Evolutionary conservation across 2,113 vertebrate genomes (phyloP), one percentile per base, ranked within the genome.

Genomic region (Aviceda subcristata): DNA sequence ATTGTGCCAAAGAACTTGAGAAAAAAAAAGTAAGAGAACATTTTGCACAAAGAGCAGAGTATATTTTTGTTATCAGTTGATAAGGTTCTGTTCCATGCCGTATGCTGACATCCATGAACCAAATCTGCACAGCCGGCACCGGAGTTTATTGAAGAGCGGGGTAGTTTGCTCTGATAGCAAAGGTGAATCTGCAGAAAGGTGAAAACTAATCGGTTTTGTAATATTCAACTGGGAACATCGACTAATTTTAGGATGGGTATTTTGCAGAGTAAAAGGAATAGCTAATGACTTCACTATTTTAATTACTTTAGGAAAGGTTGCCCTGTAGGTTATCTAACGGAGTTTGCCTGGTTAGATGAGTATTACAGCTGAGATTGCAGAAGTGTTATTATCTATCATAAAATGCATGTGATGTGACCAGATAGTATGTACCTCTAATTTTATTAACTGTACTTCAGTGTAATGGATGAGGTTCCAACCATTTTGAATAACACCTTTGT

Each of bases 361-460:
- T 39, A 15, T 48, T 36, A 16, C 21, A 51, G 59, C 53, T 11
- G 59, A 30, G 64, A 22, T 1, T 69, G 80, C 38, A 45, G 55
- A 34, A 73, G 34, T 11, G 9, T n/a, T 77, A 34, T 91, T 64
- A 38, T 77, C n/a, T 7, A 20, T 82, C 71, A 64, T 9, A 10
- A 36, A n/a, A 18, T 6, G 27, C n/a, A 12, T 18, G 18, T 30
- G 69, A 27, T 12, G n/a, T 34, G 59, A 73, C 38, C 36, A 21
- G 24, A 2, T 8, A 24, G 36, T 9, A 4, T 19, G 1, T 12
- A 3, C 17, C 32, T 15, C 34, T 15, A 2, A 1, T 12, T 66
- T 48, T 4, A 15, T 38, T 67, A 26, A 15, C 56, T 23, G 13
- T 3, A 8, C 15, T 45, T 34, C 27, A 9, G 29, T 3, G 9